Evolutionary conservation across 1,140 invertebrate genomes (phyloP).

Genomic region (Galleria mellonella): DNA sequence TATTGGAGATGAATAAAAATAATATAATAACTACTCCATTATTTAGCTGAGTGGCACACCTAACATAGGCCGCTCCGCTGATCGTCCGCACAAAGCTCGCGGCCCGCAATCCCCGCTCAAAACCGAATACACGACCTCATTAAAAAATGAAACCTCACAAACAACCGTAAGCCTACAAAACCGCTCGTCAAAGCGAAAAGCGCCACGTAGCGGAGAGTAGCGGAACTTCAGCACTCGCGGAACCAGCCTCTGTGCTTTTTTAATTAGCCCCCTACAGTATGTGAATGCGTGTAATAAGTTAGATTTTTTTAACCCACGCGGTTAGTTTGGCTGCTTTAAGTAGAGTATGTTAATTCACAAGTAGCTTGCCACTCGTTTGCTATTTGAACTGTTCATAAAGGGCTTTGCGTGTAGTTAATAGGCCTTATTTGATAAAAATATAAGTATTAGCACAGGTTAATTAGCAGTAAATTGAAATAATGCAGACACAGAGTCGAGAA

Average conservation of each 20-base stretch:
- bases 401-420: slow-evolving; percentile 24
- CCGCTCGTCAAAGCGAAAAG: slow-evolving; percentile 61
- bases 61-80: slow-evolving; percentile 27
- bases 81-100: slow-evolving; percentile 36
- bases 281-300: slow-evolving; percentile 68
- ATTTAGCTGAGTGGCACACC: slow-evolving; percentile 28
- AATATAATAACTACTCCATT: too few species aligned
- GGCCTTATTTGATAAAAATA: slow-evolving; percentile 20
- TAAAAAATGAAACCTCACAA: slow-evolving; percentile 67
- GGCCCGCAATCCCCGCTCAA: slow-evolving; percentile 40
- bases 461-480: too few species aligned
- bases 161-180: slow-evolving; percentile 47
- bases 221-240: slow-evolving; percentile 63
- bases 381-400: slow-evolving; percentile 49
- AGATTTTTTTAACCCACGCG: slow-evolving; percentile 59
- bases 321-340: slow-evolving; percentile 71
- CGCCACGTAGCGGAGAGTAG: slow-evolving; percentile 64
- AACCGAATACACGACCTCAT: slow-evolving; percentile 63
- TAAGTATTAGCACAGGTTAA: too few species aligned
- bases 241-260: slow-evolving; percentile 69
- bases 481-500: slow-evolving; percentile 3
- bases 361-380: slow-evolving; percentile 42
- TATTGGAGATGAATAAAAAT: too few species aligned
- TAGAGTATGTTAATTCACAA: slow-evolving; percentile 69
- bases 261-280: slow-evolving; percentile 67